A percentile compares a stretch with the other conserved stretches of the same genome.
Conservation (phyloP, 2,113 vertebrate species). For the Scartelaos histophorus region DNA sequence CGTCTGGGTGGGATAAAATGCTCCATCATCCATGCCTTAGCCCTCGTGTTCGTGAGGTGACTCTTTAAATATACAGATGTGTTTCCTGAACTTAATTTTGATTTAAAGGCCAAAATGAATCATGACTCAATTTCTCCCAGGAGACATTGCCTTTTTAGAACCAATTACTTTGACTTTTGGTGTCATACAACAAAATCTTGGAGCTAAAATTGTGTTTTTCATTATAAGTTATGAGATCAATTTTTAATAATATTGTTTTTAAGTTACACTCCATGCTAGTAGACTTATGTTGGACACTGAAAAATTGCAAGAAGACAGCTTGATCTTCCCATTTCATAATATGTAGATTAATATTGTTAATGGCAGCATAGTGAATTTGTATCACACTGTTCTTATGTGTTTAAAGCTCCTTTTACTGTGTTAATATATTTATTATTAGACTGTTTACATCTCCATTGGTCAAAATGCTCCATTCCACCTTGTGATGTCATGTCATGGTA, state of each 20-base stretch:
- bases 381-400: no score
- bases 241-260: background rate
- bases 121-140: background rate
- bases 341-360: no score
- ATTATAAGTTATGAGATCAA: background rate
- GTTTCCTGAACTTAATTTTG: background rate
- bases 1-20: slow-evolving; percentile 54
- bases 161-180: background rate
- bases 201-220: background rate
- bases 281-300: no score
- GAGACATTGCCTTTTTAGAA: background rate
- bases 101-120: slow-evolving; percentile 5
- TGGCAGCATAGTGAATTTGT: no score
- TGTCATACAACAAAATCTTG: background rate
- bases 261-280: background rate
- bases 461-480: no score
- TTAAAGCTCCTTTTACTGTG: no score
- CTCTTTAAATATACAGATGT: slow-evolving; percentile 3
- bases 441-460: no score
- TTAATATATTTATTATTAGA: no score
- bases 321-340: no score
- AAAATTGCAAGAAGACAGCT: no score
- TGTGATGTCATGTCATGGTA: no score
- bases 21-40: slow-evolving; percentile 50
- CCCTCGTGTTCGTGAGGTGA: background rate